phyloP scores from a whole-genome alignment of 2,888 invertebrate species.

The Tiliacea aurago region DNA sequence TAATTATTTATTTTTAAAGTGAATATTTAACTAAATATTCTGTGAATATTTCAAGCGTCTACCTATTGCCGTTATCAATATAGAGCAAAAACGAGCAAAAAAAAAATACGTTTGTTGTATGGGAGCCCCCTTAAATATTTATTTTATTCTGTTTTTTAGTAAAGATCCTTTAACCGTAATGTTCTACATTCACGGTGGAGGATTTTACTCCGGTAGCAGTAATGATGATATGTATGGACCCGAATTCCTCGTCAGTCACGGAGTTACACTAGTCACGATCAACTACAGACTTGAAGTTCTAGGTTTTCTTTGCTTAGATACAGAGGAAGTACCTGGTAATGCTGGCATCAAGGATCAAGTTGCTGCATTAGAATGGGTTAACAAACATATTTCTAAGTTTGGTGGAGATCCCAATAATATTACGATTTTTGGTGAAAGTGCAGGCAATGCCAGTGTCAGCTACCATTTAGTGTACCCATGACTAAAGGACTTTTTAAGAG shows the following conservation, averaged over 20 bases:
- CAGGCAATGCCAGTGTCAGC: conserved; percentile 72
- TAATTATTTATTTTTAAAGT: no score
- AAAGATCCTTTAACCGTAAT: conserved; percentile 73
- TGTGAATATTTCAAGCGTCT: no score
- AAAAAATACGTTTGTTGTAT: no score
- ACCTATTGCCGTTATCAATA: no score
- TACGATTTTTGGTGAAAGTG: conserved; percentile 78
- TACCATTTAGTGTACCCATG: conserved; percentile 77
- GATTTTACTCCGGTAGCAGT: conserved; percentile 73
- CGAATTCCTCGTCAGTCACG: conserved; percentile 74
- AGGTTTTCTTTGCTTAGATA: conserved; percentile 77
- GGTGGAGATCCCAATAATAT: conserved; percentile 75
- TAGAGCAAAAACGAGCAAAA: no score
- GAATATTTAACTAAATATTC: no score
- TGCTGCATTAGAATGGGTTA: conserved; percentile 75
- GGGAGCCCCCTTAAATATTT: no score
- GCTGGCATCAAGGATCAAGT: conserved; percentile 81
- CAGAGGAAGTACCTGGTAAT: conserved; percentile 77
- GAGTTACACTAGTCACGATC: conserved; percentile 76
- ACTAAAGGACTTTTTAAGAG: conserved; percentile 77
- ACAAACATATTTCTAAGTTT: conserved; percentile 71
- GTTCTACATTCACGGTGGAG: conserved; percentile 80
- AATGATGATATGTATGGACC: conserved; percentile 74
- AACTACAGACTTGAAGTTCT: conserved; percentile 79
- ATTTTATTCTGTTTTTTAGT: no score